Percentiles rank a stretch among this genome's conserved stretches.
These are phyloP conservation scores for Cephus sareptanus DNA, from an alignment of 2,888 invertebrate species.

Conservation along the genomic window DNA sequence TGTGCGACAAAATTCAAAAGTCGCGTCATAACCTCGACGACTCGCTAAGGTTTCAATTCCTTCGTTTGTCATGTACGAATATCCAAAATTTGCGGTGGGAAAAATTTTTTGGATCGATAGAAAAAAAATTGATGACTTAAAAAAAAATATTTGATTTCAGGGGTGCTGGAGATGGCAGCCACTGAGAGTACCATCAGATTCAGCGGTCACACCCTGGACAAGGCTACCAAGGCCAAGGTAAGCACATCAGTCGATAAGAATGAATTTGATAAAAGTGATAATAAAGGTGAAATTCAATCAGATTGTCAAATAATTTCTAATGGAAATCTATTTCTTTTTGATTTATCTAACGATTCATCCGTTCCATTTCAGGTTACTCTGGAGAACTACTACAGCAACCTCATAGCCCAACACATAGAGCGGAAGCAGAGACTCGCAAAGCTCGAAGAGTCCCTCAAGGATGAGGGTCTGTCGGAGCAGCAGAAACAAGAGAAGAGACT, in stretches of 20 bases:
- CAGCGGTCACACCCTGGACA: constrained; percentile 97
- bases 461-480: constrained; percentile 93
- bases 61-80: too few species aligned
- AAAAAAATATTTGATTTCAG: constrained; percentile 65
- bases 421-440: constrained; percentile 94
- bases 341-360: too few species aligned
- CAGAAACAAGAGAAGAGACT: constrained; percentile 94
- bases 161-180: constrained; percentile 87
- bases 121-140: background rate
- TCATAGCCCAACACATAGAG: constrained; percentile 97
- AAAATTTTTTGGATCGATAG: background rate
- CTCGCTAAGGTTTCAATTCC: too few species aligned
- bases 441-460: constrained; percentile 95
- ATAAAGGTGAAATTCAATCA: background rate
- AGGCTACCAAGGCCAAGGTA: constrained; percentile 97
- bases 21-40: too few species aligned
- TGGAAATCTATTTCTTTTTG: too few species aligned
- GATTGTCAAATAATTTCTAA: too few species aligned
- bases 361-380: constrained; percentile 75
- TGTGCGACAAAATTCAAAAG: too few species aligned
- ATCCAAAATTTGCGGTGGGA: too few species aligned
- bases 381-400: constrained; percentile 99
- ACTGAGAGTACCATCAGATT: constrained; percentile 89
- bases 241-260: constrained; percentile 12
- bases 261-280: constrained; percentile 25